phyloP scores from a whole-genome alignment of 2,797 vertebrate species.

The Gymnoscopelus microlampas region DNA sequence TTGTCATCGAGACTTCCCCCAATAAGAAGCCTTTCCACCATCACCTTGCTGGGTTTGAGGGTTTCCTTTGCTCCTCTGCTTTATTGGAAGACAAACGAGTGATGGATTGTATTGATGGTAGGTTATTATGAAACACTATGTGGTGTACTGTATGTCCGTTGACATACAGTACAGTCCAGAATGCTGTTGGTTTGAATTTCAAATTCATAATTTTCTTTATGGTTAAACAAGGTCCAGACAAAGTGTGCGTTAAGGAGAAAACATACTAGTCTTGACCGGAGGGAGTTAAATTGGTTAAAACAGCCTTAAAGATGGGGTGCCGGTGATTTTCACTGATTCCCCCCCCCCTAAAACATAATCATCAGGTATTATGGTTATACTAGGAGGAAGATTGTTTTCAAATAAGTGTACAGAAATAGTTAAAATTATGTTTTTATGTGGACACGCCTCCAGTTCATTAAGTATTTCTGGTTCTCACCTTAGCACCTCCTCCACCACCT shows the following conservation, averaged over 20 bases:
- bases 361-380: no score
- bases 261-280: slow-evolving; percentile 18
- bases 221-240: neutral
- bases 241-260: slow-evolving; percentile 16
- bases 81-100: slow-evolving; percentile 14
- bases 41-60: slow-evolving; percentile 17
- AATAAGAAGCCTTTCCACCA: slow-evolving; percentile 51
- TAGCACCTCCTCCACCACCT: no score
- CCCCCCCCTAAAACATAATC: no score
- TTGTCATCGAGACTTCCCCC: slow-evolving; percentile 65
- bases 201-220: no score
- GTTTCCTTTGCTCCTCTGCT: slow-evolving; percentile 23
- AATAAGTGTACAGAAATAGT: no score
- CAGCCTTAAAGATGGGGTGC: no score
- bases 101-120: slow-evolving; percentile 28
- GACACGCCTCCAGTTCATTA: no score
- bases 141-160: neutral
- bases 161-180: neutral
- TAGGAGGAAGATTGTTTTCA: no score
- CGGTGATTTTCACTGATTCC: no score
- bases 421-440: no score
- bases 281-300: slow-evolving; percentile 21
- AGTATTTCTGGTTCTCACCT: no score
- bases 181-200: no score
- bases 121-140: slow-evolving; percentile 10